phyloP scores from a whole-genome alignment of 2,113 vertebrate genomes.

The Paedocypris sp. region DNA sequence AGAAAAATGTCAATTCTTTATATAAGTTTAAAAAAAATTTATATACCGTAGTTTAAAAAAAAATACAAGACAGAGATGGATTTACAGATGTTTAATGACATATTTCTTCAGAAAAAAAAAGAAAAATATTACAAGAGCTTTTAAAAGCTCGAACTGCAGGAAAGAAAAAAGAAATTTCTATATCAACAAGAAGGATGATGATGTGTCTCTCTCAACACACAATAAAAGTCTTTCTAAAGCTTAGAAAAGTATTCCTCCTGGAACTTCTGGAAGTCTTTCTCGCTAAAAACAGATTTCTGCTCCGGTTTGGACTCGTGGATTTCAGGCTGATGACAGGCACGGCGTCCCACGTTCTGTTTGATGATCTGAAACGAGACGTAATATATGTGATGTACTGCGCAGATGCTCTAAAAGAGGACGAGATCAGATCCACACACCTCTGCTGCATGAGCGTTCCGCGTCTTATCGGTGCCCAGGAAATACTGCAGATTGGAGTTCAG shows the following conservation, averaged over 20 bases:
- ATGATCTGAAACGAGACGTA: constrained; percentile 44
- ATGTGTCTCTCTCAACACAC: no score
- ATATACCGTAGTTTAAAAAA: no score
- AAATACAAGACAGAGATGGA: no score
- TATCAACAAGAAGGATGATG: no score
- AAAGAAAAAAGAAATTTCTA: no score
- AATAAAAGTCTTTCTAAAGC: no score
- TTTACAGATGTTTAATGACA: no score
- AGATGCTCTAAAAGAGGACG: neutral
- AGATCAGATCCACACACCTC: constrained; percentile 42
- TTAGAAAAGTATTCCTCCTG: constrained; percentile 60
- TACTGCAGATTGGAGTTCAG: constrained; percentile 51
- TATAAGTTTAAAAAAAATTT: no score
- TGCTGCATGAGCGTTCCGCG: constrained; percentile 29
- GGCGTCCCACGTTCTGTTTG: constrained; percentile 45
- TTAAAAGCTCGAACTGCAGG: no score
- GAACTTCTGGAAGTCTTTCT: constrained; percentile 62
- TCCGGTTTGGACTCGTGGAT: constrained; percentile 13
- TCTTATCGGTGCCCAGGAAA: constrained; percentile 41
- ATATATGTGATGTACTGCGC: neutral
- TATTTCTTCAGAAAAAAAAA: no score
- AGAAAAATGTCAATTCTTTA: no score
- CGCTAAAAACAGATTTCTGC: constrained; percentile 53
- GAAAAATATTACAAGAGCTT: no score
- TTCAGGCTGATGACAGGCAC: constrained; percentile 41